Base-by-base conservation (phyloP, 1,140 invertebrate species). In the Nilaparvata lugens region DNA sequence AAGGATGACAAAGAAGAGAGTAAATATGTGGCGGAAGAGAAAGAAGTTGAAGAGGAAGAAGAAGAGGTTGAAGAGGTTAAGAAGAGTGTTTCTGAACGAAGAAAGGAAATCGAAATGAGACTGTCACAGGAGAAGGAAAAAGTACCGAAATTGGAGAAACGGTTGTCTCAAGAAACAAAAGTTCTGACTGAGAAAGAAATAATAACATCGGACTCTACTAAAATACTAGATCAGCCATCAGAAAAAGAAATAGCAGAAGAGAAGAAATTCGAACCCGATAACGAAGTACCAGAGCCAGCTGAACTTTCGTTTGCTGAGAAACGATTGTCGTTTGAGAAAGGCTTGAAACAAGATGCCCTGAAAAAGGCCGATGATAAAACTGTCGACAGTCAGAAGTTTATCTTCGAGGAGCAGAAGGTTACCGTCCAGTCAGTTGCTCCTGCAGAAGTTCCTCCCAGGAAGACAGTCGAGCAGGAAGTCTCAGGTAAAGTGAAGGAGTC, bases 61-160 rank as follows among this genome's bases (percentile, higher is more conserved):
- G 70, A 72, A 53, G 67, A 67, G n/a, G 65, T 67, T 43, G 60
- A 69, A 53, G 67, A 69, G 58, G 78, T 81, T 23, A 84, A 83
- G 62, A 81, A 81, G 53, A 81, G 81, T 18, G 84, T 86, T 43
- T 82, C 81, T 21, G 83, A 86, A 69, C 75, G 83, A 58, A 81
- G 83, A 61, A 78, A 83, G 69, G 81, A 85, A 74, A 87, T 86
- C 52, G 82, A 84, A 35, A 83, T 83, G 71, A 80, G 84, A 61
- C 72, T 86, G 19, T 85, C 81, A 43, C 70, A 75, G 35, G 81
- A 83, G 63, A 79, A 79, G 28, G 64, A 69, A 9, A 62, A 59
- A 28, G 60, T 64, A 58, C 52, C 18, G 38, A 65, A 65, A 56
- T 57, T 57, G 45, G 81, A 83, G 19, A 83, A 83, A 71, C 80